Percentiles rank a stretch among this genome's conserved stretches.
These are phyloP conservation scores for Tiliacea citrago DNA, from an alignment of 2,888 invertebrate genomes.

Conservation along the genomic window DNA sequence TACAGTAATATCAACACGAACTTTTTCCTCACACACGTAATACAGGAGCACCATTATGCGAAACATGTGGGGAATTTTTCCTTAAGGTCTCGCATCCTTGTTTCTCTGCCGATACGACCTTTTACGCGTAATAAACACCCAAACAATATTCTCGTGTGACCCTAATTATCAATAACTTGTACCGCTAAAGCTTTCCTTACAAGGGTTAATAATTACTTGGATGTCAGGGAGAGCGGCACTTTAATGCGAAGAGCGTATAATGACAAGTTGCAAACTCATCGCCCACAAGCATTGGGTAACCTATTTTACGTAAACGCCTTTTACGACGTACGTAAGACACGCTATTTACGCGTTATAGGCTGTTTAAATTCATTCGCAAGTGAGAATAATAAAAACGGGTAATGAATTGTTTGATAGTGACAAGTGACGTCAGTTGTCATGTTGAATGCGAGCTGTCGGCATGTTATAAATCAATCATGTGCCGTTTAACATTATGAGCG, in stretches of 20 bases:
- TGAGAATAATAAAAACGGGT: conserved; percentile 28
- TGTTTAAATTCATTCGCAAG: conserved; percentile 29
- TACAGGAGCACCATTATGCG: not conserved
- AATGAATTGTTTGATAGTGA: conserved; percentile 36
- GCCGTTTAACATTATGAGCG: conserved; percentile 26
- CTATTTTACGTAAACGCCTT: conserved; percentile 50
- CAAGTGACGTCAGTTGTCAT: conserved; percentile 30
- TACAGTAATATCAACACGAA: conserved; percentile 13
- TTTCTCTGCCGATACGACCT: conserved; percentile 22
- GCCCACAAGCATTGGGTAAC: conserved; percentile 32
- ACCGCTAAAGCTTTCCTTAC: conserved; percentile 56
- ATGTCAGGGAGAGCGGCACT: conserved; percentile 46
- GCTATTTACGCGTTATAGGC: conserved; percentile 19
- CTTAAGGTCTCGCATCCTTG: conserved; percentile 12
- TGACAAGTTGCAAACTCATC: conserved; percentile 59
- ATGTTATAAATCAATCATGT: conserved; percentile 39
- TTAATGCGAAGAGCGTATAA: conserved; percentile 44
- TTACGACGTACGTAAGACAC: conserved; percentile 38
- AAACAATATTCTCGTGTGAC: conserved; percentile 41
- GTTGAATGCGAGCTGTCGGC: conserved; percentile 33
- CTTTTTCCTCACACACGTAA: conserved; percentile 6
- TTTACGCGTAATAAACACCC: conserved; percentile 44
- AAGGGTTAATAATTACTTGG: conserved; percentile 59
- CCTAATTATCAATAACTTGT: conserved; percentile 63
- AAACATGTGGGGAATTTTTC: conserved; percentile 20